These are phyloP conservation scores for Erethizon dorsatum DNA, from an alignment of 2,797 vertebrate species.

Conservation along the genomic window DNA sequence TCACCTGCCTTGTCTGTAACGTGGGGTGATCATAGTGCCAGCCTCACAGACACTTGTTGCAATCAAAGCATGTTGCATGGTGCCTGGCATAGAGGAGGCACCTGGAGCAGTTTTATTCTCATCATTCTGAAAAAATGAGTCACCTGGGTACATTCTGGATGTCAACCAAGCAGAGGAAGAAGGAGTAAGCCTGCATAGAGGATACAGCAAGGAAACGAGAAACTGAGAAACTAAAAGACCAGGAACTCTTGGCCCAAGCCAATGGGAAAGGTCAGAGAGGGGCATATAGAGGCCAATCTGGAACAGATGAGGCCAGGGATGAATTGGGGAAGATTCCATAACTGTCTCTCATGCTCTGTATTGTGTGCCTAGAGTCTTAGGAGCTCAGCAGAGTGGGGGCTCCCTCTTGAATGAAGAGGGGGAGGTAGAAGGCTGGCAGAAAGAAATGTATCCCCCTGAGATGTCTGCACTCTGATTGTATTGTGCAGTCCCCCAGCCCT, in stretches of 20 bases:
- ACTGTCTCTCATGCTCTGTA: accelerated
- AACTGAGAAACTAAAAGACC: not conserved
- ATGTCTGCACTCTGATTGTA: not conserved
- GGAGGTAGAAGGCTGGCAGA: not conserved
- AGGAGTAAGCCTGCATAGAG: not conserved
- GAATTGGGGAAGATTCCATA: accelerated
- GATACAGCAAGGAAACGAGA: not conserved
- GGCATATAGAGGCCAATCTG: not conserved
- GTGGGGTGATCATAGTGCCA: accelerated
- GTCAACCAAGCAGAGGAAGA: not conserved
- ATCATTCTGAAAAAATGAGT: not conserved
- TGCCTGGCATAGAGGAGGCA: not conserved
- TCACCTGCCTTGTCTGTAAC: not conserved
- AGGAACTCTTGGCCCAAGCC: not conserved
- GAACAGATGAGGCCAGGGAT: too few relatives aligned
- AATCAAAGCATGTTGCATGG: not conserved
- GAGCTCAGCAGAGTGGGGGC: too few relatives aligned
- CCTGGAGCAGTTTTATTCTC: not conserved
- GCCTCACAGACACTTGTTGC: not conserved
- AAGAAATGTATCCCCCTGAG: not conserved
- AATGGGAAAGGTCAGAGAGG: not conserved
- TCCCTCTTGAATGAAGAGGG: not conserved
- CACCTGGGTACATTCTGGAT: not conserved
- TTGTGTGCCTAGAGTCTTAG: not conserved
- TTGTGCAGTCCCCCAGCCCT: not conserved